Percentiles rank a stretch among this genome's conserved stretches.
These are phyloP conservation scores for Ylistrum balloti DNA, from an alignment of 1,140 invertebrate genomes.

Conservation along the genomic window DNA sequence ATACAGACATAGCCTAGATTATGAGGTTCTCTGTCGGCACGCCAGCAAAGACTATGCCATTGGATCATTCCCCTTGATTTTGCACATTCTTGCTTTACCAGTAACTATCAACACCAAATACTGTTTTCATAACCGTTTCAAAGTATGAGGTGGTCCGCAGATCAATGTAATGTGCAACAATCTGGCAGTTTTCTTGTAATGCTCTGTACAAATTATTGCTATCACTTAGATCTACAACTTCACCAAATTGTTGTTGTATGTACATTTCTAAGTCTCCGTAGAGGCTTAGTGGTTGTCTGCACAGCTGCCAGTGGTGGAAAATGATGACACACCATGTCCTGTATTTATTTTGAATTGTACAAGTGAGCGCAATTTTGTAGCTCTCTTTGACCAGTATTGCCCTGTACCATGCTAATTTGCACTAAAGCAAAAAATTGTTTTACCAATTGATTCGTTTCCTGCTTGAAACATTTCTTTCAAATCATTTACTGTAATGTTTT, in stretches of 20 bases:
- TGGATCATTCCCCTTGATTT: constrained; percentile 63
- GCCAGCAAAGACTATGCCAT: constrained; percentile 64
- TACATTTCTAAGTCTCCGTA: constrained; percentile 50
- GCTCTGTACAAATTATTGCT: constrained; percentile 8
- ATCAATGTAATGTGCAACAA: constrained; percentile 64
- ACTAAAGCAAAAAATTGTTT: not conserved
- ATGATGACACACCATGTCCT: constrained; percentile 49
- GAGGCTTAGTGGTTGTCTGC: constrained; percentile 52
- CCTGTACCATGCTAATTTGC: not conserved
- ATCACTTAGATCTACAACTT: constrained; percentile 38
- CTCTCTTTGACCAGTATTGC: constrained; percentile 55
- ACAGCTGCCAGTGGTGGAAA: constrained; percentile 57
- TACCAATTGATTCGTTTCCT: too few relatives aligned
- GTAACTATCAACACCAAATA: too few relatives aligned
- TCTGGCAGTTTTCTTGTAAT: constrained; percentile 58
- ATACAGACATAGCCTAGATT: constrained; percentile 34
- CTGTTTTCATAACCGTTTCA: constrained; percentile 47
- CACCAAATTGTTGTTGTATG: not conserved
- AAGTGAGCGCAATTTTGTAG: constrained; percentile 46
- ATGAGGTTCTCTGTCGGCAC: constrained; percentile 34
- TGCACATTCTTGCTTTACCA: constrained; percentile 67
- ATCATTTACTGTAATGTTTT: not conserved
- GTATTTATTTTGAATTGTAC: constrained; percentile 53
- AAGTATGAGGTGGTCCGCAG: constrained; percentile 56
- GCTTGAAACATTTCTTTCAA: not conserved